Evolutionary conservation across 2,113 vertebrate species (phyloP).

Genomic region (Protobothrops mucrosquamatus): DNA sequence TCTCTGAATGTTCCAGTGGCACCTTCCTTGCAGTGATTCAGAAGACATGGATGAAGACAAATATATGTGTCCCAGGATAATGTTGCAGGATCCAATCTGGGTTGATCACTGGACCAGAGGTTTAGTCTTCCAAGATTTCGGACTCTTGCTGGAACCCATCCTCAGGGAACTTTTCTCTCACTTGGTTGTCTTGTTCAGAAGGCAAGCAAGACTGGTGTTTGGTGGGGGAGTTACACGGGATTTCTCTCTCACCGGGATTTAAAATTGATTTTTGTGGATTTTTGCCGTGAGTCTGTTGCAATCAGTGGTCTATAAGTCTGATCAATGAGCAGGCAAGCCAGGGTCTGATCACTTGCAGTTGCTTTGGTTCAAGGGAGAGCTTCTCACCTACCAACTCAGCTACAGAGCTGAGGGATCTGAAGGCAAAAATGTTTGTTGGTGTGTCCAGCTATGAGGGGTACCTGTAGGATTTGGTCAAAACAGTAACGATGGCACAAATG

Average conservation of each 20-base stretch:
- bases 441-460: background rate
- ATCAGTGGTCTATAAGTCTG: background rate
- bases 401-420: background rate
- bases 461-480: background rate
- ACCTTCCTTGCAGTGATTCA: background rate
- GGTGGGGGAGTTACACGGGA: background rate
- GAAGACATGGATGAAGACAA: background rate
- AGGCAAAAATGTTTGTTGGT: background rate
- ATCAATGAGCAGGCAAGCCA: background rate
- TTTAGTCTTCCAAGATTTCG: background rate
- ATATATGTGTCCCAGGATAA: background rate
- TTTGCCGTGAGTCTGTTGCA: background rate
- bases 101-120: background rate
- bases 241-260: background rate
- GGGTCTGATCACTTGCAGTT: background rate
- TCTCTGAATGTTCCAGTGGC: background rate
- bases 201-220: background rate
- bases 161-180: background rate
- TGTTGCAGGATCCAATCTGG: background rate
- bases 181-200: background rate
- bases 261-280: background rate
- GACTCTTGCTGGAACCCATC: background rate
- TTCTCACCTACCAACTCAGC: background rate
- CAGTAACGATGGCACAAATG: background rate
- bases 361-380: background rate